Evolutionary conservation across 1,140 invertebrate genomes (phyloP), one percentile per base, ranked within the genome.

Genomic region (Condylostylus longicornis): DNA sequence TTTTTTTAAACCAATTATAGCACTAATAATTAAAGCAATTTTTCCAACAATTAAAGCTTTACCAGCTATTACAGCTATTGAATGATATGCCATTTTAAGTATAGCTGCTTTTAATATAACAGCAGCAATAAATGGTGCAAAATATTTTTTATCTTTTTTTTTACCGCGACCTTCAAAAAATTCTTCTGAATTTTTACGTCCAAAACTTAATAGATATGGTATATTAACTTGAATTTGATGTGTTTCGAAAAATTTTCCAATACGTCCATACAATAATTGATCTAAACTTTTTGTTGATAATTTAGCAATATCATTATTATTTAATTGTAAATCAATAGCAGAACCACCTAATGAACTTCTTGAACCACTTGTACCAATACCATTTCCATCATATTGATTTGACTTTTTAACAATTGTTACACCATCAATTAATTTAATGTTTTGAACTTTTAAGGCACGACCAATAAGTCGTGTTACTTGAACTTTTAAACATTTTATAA

Each of bases 1-100:
- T 50, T 82, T 82, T 63, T 82, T 84, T 28, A 86, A 61, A 0
- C 77, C 79, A 28, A 84, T 68, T 25, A 82, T 77, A 8, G 74
- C 74, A 22, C 77, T 78, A 13, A 86, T 61, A 2, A 81, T 65
- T 3, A 86, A 56, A 10, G 82, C 82, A 47, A 84, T 74, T 42
- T 61, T 61, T 20, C 58, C 58, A 29, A 61, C 58, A 29, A 61
- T 63, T 13, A 86, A 51, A 9, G 82, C 77, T 50, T 78, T 79
- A 17, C 72, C 77, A 15, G 79, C 75, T 36, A 81, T 66, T 13
- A 76, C 60, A 12, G 80, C 78, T 14, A 84, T 74, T 27, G 67
- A 77, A 37, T 84, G 77, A 47, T 80, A 75, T 20, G 76, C 72
- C 52, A 80, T 70, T 8, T 79, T 77, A 7, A 85, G 52, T 49